phyloP scores from a whole-genome alignment of 2,888 invertebrate species.

The Geotrupes spiniger region DNA sequence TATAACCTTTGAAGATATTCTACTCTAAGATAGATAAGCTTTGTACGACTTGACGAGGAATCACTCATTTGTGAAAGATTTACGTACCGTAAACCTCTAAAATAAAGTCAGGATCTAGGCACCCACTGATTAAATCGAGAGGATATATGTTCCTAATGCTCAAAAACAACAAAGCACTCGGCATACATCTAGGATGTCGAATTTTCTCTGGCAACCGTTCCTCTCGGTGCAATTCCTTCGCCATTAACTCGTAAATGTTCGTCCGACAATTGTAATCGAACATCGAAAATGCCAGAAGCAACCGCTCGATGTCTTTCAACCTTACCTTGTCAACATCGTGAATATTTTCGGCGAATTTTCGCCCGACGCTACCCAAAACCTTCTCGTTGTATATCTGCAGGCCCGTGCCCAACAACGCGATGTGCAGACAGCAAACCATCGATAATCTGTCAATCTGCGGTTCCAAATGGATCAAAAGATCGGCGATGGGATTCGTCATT shows the following conservation, averaged over 20 bases:
- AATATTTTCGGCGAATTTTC: conserved; percentile 54
- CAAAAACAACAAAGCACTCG: conserved; percentile 61
- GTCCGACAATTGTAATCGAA: conserved; percentile 59
- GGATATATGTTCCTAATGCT: conserved; percentile 58
- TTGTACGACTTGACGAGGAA: no score
- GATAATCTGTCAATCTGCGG: conserved; percentile 60
- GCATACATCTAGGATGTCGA: conserved; percentile 59
- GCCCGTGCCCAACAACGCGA: conserved; percentile 61
- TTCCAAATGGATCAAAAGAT: conserved; percentile 55
- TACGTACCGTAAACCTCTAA: conserved; percentile 56
- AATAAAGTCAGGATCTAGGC: conserved; percentile 60
- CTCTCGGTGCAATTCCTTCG: conserved; percentile 52
- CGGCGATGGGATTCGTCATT: conserved; percentile 50
- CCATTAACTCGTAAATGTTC: conserved; percentile 51
- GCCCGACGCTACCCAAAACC: conserved; percentile 53
- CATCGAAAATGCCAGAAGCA: conserved; percentile 60
- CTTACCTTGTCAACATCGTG: conserved; percentile 35
- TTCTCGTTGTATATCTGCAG: conserved; percentile 51
- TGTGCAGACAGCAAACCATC: conserved; percentile 62
- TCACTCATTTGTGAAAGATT: no score
- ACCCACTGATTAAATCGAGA: conserved; percentile 57
- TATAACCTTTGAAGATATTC: no score
- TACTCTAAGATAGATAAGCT: no score
- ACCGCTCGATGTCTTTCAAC: conserved; percentile 73
- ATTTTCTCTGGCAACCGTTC: conserved; percentile 57